A percentile compares a stretch with the other conserved stretches of the same genome.
phyloP scores from a whole-genome alignment of 2,888 invertebrate species.

The Andrena bucephala region DNA sequence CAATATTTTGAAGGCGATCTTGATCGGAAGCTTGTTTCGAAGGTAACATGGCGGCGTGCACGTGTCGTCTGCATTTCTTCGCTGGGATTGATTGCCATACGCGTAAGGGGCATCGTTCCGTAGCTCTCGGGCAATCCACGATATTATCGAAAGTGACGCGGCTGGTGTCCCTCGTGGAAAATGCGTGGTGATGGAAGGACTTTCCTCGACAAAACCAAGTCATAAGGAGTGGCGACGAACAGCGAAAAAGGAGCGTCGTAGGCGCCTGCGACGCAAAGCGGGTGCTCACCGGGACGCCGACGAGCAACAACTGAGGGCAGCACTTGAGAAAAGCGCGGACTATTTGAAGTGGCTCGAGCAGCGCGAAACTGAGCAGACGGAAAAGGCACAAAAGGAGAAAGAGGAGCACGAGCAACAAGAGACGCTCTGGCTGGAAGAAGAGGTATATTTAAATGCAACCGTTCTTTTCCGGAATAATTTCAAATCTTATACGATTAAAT shows the following conservation, averaged over 20 bases:
- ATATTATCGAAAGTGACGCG: neutral
- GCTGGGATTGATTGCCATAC: slow-evolving; percentile 9
- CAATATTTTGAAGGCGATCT: slow-evolving; percentile 22
- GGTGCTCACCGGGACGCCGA: slow-evolving; percentile 87
- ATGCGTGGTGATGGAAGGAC: slow-evolving; percentile 60
- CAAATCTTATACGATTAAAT: neutral
- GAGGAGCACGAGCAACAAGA: slow-evolving; percentile 87
- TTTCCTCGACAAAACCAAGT: slow-evolving; percentile 30
- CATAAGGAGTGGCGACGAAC: slow-evolving; percentile 89
- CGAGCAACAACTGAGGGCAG: slow-evolving; percentile 87
- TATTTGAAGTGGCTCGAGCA: slow-evolving; percentile 87
- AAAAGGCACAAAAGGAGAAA: slow-evolving; percentile 87
- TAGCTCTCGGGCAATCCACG: neutral
- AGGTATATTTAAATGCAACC: slow-evolving; percentile 82
- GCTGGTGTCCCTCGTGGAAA: neutral
- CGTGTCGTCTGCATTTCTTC: slow-evolving; percentile 56
- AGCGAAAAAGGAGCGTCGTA: slow-evolving; percentile 90
- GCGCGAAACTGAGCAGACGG: slow-evolving; percentile 85
- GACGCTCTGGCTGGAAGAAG: slow-evolving; percentile 89
- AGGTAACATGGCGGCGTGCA: slow-evolving; percentile 63
- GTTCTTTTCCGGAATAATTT: neutral
- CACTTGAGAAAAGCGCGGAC: slow-evolving; percentile 75
- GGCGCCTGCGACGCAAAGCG: slow-evolving; percentile 87
- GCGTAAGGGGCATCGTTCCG: neutral
- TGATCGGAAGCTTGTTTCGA: slow-evolving; percentile 1